Conservation (phyloP, 1,140 invertebrate species). For the Leptinotarsa undecemlineata region DNA sequence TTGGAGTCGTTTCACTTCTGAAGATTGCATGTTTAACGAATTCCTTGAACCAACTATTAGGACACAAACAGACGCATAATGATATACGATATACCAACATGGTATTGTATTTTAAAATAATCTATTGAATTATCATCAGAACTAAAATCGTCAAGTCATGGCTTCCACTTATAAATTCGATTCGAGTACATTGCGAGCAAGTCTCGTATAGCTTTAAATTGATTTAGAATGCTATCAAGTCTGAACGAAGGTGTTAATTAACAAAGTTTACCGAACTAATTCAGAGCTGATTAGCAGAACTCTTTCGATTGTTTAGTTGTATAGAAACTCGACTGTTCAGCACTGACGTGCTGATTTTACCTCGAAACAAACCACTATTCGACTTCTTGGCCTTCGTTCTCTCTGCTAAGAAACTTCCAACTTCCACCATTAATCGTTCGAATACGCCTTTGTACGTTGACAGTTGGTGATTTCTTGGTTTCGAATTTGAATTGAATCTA, state of each 20-base stretch:
- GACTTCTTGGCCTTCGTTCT: slow-evolving; percentile 8
- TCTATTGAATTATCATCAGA: too few relatives aligned
- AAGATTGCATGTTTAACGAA: too few relatives aligned
- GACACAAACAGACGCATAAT: too few relatives aligned
- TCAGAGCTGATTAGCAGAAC: slow-evolving; percentile 17
- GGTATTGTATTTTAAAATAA: too few relatives aligned
- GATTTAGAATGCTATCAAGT: slow-evolving; percentile 19
- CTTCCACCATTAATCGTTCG: slow-evolving; percentile 37
- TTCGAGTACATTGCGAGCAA: not conserved
- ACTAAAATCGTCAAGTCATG: too few relatives aligned
- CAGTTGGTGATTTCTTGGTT: slow-evolving; percentile 32
- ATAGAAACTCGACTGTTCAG: slow-evolving; percentile 17
- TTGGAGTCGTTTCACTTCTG: too few relatives aligned
- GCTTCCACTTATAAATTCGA: not conserved
- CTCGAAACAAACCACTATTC: slow-evolving; percentile 14
- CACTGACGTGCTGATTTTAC: slow-evolving; percentile 22
- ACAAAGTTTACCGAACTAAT: slow-evolving; percentile 29
- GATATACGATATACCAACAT: too few relatives aligned
- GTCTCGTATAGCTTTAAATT: slow-evolving; percentile 14
- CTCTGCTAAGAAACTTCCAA: slow-evolving; percentile 24
- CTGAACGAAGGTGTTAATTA: slow-evolving; percentile 25
- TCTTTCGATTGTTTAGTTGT: slow-evolving; percentile 27
- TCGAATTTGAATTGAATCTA: slow-evolving; percentile 33
- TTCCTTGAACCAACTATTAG: too few relatives aligned
- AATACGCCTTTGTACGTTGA: slow-evolving; percentile 34